Conservation (phyloP, 2,888 invertebrate genomes). For the Ariolimax columbianus region DNA sequence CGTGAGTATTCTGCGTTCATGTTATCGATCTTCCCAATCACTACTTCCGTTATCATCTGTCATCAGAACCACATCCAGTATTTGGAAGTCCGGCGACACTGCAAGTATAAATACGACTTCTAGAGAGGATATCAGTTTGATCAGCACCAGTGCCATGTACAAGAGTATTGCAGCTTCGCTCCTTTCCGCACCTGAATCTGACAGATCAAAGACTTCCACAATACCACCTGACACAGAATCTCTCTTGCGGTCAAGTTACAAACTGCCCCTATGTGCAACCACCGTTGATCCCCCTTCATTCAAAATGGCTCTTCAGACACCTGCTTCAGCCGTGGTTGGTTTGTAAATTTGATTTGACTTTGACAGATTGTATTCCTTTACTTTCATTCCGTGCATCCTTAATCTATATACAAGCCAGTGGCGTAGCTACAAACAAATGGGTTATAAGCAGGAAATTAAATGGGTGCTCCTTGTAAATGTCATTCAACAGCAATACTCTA, state of each 20-base stretch:
- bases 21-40: background rate
- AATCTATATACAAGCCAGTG: too few species aligned
- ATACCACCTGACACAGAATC: constrained; percentile 18
- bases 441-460: too few species aligned
- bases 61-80: background rate
- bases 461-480: too few species aligned
- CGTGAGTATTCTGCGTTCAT: constrained; percentile 23
- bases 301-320: constrained; percentile 39
- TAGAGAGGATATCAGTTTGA: constrained; percentile 6
- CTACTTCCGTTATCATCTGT: background rate
- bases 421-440: too few species aligned
- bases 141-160: constrained; percentile 40
- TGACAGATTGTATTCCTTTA: background rate
- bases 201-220: constrained; percentile 1
- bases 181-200: constrained; percentile 34
- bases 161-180: constrained; percentile 48
- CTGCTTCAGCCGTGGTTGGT: constrained; percentile 48
- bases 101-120: background rate
- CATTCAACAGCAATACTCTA: too few species aligned
- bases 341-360: constrained; percentile 1
- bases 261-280: constrained; percentile 30
- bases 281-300: constrained; percentile 41
- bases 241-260: constrained; percentile 40
- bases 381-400: constrained; percentile 27
- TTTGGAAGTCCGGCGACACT: constrained; percentile 20